Evolutionary conservation across 2,888 invertebrate genomes (phyloP), one percentile per base, ranked within the genome.

Genomic region (Acronicta psi): DNA sequence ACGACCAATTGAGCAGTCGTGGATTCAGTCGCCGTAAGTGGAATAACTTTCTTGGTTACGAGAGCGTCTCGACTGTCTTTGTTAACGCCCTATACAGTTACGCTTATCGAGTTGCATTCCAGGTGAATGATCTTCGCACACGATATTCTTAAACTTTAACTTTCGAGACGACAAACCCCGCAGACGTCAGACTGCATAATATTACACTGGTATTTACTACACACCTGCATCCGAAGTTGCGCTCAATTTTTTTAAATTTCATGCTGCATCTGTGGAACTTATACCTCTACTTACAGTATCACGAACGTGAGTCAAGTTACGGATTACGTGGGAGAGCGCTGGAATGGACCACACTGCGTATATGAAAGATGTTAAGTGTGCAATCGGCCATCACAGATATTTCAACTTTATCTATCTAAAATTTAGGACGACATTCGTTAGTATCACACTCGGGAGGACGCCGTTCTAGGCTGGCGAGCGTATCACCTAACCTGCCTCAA

Each of bases 381-480:
- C 80, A 81, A 83, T 86, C 74, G 77, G 65, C 75, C 75, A 82
- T 79, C 85, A 88, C 72, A 77, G 84, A 83, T 88, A 89, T 90
- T 89, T 89, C 84, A 84, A 91, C 91, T 91, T 86, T 91, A 91
- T 87, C 84, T 83, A 89, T 92, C 83, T 91, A 91, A 92, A 90
- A 92, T 91, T 91, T 92, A 92, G 88, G 86, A 83, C 86, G 88
- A 92, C 89, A 92, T 92, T 93, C 89, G 92, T 90, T 89, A 90
- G 89, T 85, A 90, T 88, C 87, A 82, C 86, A 80, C 89, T 87
- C 87, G 74, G 82, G 89, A 88, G 89, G 83, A 86, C 86, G 88
- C 77, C 87, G 86, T 90, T 88, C 91, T 90, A 91, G 90, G 87
- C 87, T 89, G 85, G 85, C 83, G 84, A 90, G 86, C 82, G 80